These are phyloP conservation scores for Riptortus pedestris DNA, from an alignment of 1,140 invertebrate genomes.

Conservation along the genomic window DNA sequence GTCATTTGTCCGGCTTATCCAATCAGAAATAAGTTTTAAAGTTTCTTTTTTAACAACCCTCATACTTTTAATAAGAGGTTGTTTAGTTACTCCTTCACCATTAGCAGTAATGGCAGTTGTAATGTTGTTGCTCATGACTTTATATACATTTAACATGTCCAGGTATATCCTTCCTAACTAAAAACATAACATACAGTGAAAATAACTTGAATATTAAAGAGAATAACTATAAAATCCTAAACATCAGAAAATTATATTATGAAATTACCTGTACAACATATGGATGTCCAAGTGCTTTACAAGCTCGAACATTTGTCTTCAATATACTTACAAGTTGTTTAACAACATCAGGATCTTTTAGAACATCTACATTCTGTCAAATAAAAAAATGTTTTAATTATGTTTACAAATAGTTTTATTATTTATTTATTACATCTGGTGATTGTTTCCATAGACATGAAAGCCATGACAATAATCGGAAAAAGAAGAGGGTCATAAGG, in stretches of 20 bases:
- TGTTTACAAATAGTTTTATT: too few relatives aligned
- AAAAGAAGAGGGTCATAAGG: too few relatives aligned
- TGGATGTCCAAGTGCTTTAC: conserved; percentile 90
- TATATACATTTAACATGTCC: conserved; percentile 99
- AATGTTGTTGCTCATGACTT: conserved; percentile 98
- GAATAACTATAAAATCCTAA: conserved; percentile 4
- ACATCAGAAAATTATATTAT: conserved; percentile 10
- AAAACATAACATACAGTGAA: conserved; percentile 32
- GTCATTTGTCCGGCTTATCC: conserved; percentile 87
- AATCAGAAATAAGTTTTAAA: conserved; percentile 93
- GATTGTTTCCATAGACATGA: too few relatives aligned
- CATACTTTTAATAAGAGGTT: conserved; percentile 96
- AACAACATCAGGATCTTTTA: conserved; percentile 92
- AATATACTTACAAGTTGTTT: conserved; percentile 96
- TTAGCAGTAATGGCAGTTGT: conserved; percentile 89
- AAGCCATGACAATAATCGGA: too few relatives aligned
- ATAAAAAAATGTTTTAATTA: conserved; percentile 20
- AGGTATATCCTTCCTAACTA: conserved; percentile 90
- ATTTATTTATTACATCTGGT: too few relatives aligned
- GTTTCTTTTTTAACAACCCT: conserved; percentile 98
- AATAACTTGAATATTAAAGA: conserved; percentile 1
- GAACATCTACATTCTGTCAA: conserved; percentile 78
- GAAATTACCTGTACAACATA: conserved; percentile 73
- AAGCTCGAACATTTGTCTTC: conserved; percentile 97
- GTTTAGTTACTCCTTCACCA: conserved; percentile 91